phyloP scores from a whole-genome alignment of 2,888 invertebrate genomes.

The Drosophila tripunctata region DNA sequence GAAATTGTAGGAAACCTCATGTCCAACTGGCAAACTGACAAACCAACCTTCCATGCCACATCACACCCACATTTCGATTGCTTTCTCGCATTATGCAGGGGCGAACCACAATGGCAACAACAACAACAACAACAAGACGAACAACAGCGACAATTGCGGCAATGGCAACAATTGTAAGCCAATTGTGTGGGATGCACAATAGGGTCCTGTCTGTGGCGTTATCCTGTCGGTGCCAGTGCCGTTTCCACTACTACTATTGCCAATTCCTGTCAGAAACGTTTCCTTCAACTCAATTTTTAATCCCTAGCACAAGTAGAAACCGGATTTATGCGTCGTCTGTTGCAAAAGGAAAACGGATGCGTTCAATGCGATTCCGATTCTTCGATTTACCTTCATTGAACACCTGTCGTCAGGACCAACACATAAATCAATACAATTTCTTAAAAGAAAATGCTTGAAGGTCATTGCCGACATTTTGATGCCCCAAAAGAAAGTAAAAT shows the following conservation, averaged over 20 bases:
- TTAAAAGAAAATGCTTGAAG: too few relatives aligned
- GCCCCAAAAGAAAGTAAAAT: constrained; percentile 7
- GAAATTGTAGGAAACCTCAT: constrained; percentile 61
- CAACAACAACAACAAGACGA: not conserved
- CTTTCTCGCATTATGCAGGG: constrained; percentile 33
- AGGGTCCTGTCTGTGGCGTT: constrained; percentile 22
- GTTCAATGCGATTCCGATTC: constrained; percentile 1
- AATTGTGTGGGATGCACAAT: constrained; percentile 53
- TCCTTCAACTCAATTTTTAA: constrained; percentile 62
- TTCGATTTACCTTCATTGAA: constrained; percentile 22
- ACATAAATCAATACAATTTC: constrained; percentile 74
- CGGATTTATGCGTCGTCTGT: constrained; percentile 50
- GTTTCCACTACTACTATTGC: constrained; percentile 1
- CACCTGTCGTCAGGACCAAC: not conserved
- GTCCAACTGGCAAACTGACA: constrained; percentile 24
- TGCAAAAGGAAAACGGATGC: constrained; percentile 60
- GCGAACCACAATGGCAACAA: constrained; percentile 19
- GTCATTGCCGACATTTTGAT: constrained; percentile 38
- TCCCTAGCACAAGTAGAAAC: constrained; percentile 33
- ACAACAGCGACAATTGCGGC: constrained; percentile 10
- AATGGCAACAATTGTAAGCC: constrained; percentile 60
- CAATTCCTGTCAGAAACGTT: constrained; percentile 32
- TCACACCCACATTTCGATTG: constrained; percentile 48
- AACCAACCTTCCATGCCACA: not conserved
- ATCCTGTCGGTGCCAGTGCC: constrained; percentile 35